Percentiles rank a stretch among this genome's conserved stretches.
Conservation (phyloP, 2,888 invertebrate species). For the Cephalotes varians region DNA sequence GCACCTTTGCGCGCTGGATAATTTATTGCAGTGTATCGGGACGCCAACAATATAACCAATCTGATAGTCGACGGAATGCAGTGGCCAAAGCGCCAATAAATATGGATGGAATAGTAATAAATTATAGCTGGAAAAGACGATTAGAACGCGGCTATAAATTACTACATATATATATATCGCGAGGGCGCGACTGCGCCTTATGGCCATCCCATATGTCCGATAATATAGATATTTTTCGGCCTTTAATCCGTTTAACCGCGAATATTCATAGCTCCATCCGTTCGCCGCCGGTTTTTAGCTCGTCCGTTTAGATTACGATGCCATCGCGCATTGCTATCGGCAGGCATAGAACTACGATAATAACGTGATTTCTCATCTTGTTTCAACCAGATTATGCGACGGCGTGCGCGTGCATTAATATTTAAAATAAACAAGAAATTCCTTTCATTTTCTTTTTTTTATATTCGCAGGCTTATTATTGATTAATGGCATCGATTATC, state of each 20-base stretch:
- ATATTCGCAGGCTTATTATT: background rate
- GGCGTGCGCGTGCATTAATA: background rate
- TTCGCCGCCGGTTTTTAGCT: constrained; percentile 29
- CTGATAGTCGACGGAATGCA: constrained; percentile 66
- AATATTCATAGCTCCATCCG: constrained; percentile 32
- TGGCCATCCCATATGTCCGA: constrained; percentile 25
- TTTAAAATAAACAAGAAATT: too few species aligned
- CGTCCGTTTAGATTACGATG: constrained; percentile 37
- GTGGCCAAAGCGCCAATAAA: constrained; percentile 67
- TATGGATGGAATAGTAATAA: constrained; percentile 74
- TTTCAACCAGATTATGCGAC: background rate
- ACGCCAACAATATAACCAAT: constrained; percentile 71
- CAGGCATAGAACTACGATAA: background rate
- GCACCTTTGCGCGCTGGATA: constrained; percentile 64
- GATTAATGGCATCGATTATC: background rate
- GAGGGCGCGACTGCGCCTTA: constrained; percentile 30
- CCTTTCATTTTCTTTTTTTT: background rate
- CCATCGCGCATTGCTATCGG: background rate
- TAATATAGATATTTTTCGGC: constrained; percentile 48
- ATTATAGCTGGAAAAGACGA: constrained; percentile 71
- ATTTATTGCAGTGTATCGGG: constrained; percentile 65
- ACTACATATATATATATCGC: constrained; percentile 57
- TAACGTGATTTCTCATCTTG: constrained; percentile 9
- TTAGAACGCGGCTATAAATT: constrained; percentile 71
- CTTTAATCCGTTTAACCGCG: constrained; percentile 47